Evolutionary conservation across 2,888 invertebrate species (phyloP).

Genomic region (Caenorhabditis japonica): DNA sequence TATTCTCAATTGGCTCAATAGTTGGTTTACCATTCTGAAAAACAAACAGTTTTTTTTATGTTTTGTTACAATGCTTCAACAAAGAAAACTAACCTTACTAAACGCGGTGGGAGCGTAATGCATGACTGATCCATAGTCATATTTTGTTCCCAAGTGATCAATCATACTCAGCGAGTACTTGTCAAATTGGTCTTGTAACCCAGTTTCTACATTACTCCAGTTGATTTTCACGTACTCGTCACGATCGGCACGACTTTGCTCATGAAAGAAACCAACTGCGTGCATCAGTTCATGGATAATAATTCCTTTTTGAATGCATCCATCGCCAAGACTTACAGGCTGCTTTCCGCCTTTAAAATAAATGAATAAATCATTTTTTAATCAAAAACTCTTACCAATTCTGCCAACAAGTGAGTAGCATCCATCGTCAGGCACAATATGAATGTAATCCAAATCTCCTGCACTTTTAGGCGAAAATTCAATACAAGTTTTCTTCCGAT

Average conservation of each 20-base stretch:
- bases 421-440: slow-evolving; percentile 77
- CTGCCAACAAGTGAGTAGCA: slow-evolving; percentile 76
- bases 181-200: slow-evolving; percentile 76
- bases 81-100: slow-evolving; percentile 75
- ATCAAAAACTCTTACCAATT: slow-evolving; percentile 60
- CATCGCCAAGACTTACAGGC: slow-evolving; percentile 76
- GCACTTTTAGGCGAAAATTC: slow-evolving; percentile 73
- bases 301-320: slow-evolving; percentile 77
- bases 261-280: slow-evolving; percentile 77
- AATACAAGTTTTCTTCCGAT: slow-evolving; percentile 72
- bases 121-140: slow-evolving; percentile 79
- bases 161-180: slow-evolving; percentile 76
- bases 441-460: slow-evolving; percentile 74
- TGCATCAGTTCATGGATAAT: slow-evolving; percentile 78
- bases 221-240: slow-evolving; percentile 77
- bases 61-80: neutral
- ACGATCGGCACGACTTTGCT: slow-evolving; percentile 77
- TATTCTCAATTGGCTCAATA: slow-evolving; percentile 70
- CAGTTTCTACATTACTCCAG: slow-evolving; percentile 75
- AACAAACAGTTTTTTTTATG: neutral
- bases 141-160: slow-evolving; percentile 77
- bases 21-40: slow-evolving; percentile 73
- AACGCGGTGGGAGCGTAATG: slow-evolving; percentile 79
- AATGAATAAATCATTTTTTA: neutral
- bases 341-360: slow-evolving; percentile 76